Base-by-base conservation (phyloP, 1,140 invertebrate genomes). In the Pinna nobilis region DNA sequence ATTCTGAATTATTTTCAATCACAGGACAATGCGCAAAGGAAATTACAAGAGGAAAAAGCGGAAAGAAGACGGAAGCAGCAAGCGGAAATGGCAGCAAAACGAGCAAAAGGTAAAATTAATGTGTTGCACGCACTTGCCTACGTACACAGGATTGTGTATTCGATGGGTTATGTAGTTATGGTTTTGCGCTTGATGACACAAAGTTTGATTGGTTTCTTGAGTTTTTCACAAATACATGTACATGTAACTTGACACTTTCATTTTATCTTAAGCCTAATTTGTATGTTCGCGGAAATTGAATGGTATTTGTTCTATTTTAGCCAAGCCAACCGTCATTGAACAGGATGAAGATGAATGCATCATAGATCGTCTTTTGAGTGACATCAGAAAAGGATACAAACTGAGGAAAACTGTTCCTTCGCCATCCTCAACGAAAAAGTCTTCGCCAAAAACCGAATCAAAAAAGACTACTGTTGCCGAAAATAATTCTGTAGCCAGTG, bases 1-100 rank as follows among this genome's bases (percentile, higher is more conserved):
- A 66, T 35, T 44, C 18, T 30, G n/a, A n/a, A n/a, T n/a, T n/a
- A n/a, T n/a, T 67, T 5, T 73, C 35, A 66, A 28, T 68, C 69
- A 32, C 55, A 88, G 87, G 87, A 89, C 68, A 89, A 89, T 76
- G 79, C 82, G 23, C 87, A 87, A 60, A 73, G 86, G 39, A 77
- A 82, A 30, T 18, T 84, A 5, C 86, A 88, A 57, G 86, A 87
- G 65, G 85, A 86, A 66, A 83, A 83, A 64, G 84, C 85, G n/a
- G 82, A 84, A 70, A 77, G 77, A 63, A 74, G 85, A 67, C 72
- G 74, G 30, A 81, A 83, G 47, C 83, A 84, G 37, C 82, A 84
- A 53, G 84, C 86, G 51, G 81, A 78, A 50, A 82, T 81, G 74
- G 79, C 74, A 18, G 70, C 76, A 11, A 80, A 79, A 39, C 53